Percentiles rank a stretch among this genome's conserved stretches.
Conservation (phyloP, 2,797 vertebrate species). For the Mormyrops boulengeri region DNA sequence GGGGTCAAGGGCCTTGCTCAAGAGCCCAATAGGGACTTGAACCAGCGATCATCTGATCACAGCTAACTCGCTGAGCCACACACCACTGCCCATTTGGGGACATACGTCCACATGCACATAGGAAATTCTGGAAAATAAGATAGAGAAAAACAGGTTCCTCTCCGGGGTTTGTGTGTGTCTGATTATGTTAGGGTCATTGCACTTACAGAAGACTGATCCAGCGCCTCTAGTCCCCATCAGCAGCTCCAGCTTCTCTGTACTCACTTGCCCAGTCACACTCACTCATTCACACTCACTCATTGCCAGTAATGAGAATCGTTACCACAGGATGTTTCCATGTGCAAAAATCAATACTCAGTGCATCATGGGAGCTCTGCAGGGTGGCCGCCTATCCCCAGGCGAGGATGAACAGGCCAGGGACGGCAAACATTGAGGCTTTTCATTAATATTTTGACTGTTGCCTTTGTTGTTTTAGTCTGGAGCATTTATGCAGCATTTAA, state of each 20-base stretch:
- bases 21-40: background rate
- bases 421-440: conserved; percentile 20
- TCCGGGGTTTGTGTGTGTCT: background rate
- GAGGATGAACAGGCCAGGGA: conserved; percentile 17
- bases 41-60: background rate
- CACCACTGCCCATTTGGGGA: background rate
- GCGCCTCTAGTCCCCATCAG: background rate
- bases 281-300: background rate
- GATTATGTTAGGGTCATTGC: background rate
- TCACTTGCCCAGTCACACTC: background rate
- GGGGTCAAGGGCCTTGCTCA: background rate
- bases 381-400: background rate
- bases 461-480: background rate
- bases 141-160: background rate
- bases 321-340: conserved; percentile 17
- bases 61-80: background rate
- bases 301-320: background rate
- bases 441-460: background rate
- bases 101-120: background rate
- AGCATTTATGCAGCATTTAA: background rate
- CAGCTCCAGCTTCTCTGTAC: background rate
- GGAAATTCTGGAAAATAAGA: background rate
- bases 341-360: conserved; percentile 39
- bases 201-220: background rate
- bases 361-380: conserved; percentile 11